These are phyloP conservation scores for Norana najaformis DNA, from an alignment of 2,888 invertebrate genomes.

Conservation along the genomic window DNA sequence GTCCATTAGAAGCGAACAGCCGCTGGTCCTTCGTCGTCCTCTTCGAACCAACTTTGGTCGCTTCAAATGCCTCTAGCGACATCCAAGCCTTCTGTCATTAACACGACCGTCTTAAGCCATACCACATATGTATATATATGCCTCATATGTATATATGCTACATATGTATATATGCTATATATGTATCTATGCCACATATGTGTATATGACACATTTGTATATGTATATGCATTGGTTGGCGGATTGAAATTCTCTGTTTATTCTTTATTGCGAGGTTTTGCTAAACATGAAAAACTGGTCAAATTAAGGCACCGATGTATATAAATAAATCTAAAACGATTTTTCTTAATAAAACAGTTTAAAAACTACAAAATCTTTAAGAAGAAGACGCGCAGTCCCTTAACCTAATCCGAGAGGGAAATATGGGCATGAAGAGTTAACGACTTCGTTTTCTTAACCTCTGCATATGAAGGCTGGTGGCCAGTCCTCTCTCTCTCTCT, in stretches of 20 bases:
- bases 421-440: neutral
- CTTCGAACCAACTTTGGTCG: neutral
- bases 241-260: too few relatives aligned
- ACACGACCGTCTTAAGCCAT: neutral
- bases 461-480: neutral
- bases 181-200: neutral
- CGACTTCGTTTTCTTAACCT: neutral
- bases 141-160: neutral
- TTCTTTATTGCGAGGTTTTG: neutral
- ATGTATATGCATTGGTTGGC: too few relatives aligned
- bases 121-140: too few relatives aligned
- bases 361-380: neutral
- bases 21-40: neutral
- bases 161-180: neutral
- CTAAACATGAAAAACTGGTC: neutral
- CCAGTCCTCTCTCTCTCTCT: too few relatives aligned
- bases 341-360: neutral
- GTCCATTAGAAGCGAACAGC: neutral
- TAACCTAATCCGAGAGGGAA: neutral
- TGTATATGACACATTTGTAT: neutral
- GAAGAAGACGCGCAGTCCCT: neutral
- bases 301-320: neutral
- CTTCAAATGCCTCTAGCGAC: constrained; percentile 5
- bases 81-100: neutral
- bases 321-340: neutral